These are phyloP conservation scores for Chloroclystis v-ata DNA, from an alignment of 2,888 invertebrate species.

Conservation along the genomic window DNA sequence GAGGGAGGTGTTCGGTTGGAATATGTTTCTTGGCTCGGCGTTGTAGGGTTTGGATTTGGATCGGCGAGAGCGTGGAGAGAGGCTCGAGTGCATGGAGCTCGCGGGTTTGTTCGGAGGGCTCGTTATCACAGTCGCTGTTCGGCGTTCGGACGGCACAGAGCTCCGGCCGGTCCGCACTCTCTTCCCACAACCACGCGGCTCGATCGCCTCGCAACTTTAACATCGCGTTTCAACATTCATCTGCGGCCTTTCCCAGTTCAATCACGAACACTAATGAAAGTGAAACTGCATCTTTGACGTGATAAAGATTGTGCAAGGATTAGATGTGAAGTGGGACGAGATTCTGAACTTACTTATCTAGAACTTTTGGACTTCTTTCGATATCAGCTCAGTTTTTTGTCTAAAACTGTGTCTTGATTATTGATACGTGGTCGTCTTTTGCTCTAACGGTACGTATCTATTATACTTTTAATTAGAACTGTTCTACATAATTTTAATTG, in stretches of 20 bases:
- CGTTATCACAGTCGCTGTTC: slow-evolving; percentile 77
- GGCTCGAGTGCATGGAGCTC: slow-evolving; percentile 62
- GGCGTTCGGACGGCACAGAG: slow-evolving; percentile 67
- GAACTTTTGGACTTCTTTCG: slow-evolving; percentile 59
- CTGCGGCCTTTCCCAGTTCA: slow-evolving; percentile 52
- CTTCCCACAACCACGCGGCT: slow-evolving; percentile 37
- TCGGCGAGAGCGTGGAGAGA: slow-evolving; percentile 48
- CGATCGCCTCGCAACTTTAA: slow-evolving; percentile 64
- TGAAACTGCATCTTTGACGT: slow-evolving; percentile 61
- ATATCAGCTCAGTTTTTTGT: slow-evolving; percentile 71
- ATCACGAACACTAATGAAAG: slow-evolving; percentile 61
- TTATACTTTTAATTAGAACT: neutral
- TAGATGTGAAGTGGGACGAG: slow-evolving; percentile 53
- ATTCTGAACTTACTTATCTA: slow-evolving; percentile 45
- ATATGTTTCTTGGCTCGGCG: slow-evolving; percentile 49
- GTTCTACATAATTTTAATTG: slow-evolving; percentile 2
- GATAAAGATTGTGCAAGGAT: slow-evolving; percentile 61
- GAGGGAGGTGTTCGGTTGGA: slow-evolving; percentile 36
- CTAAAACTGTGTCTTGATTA: slow-evolving; percentile 69
- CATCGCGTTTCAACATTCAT: slow-evolving; percentile 54
- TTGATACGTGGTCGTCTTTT: slow-evolving; percentile 52
- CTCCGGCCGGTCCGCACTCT: slow-evolving; percentile 37
- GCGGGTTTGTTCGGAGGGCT: slow-evolving; percentile 69
- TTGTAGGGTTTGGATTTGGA: slow-evolving; percentile 48
- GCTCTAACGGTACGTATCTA: slow-evolving; percentile 60